A percentile compares a stretch with the other conserved stretches of the same genome.
phyloP scores from a whole-genome alignment of 2,888 invertebrate genomes.

The Smittia sp. region DNA sequence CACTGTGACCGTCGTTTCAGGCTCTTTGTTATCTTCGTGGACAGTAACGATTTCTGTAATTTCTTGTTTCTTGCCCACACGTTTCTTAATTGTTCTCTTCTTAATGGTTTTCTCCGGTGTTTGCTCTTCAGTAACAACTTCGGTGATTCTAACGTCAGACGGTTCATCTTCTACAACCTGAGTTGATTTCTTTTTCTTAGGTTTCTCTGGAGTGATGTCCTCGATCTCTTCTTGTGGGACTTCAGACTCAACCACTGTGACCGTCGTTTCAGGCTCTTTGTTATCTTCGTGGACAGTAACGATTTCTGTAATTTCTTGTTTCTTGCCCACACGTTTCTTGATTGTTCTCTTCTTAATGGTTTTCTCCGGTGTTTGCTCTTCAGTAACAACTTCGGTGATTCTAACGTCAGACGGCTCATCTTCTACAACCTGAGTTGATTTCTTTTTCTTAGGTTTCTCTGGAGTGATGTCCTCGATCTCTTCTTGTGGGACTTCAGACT shows the following conservation, averaged over 20 bases:
- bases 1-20: conserved; percentile 52
- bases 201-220: conserved; percentile 46
- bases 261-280: conserved; percentile 49
- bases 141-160: conserved; percentile 42
- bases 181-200: conserved; percentile 47
- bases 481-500: conserved; percentile 48
- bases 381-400: conserved; percentile 46
- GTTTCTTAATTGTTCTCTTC: conserved; percentile 50
- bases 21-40: conserved; percentile 55
- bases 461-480: conserved; percentile 43
- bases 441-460: conserved; percentile 19
- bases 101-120: conserved; percentile 45
- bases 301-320: conserved; percentile 54
- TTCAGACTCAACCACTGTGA: conserved; percentile 48
- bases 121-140: conserved; percentile 38
- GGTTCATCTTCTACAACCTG: conserved; percentile 47
- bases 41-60: conserved; percentile 55
- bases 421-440: conserved; percentile 44
- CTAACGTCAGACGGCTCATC: conserved; percentile 47
- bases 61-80: conserved; percentile 49
- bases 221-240: conserved; percentile 49
- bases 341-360: conserved; percentile 47
- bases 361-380: conserved; percentile 46
- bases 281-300: conserved; percentile 53
- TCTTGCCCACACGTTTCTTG: conserved; percentile 48